phyloP scores from a whole-genome alignment of 2,113 vertebrate genomes.

The Sigmodon hispidus region DNA sequence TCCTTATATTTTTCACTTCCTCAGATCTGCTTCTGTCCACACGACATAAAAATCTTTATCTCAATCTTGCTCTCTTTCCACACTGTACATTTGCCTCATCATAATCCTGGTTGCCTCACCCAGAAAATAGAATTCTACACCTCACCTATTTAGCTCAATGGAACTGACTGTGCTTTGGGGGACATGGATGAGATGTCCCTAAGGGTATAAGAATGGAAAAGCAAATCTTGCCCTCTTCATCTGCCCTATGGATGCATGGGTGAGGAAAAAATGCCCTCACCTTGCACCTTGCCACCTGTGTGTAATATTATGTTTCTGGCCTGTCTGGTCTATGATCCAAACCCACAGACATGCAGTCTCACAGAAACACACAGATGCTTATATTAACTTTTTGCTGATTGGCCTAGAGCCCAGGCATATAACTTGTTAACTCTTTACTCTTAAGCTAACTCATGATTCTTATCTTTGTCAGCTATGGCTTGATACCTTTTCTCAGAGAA shows the following conservation, averaged over 20 bases:
- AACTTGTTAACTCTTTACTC: too few species aligned
- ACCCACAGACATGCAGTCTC: too few species aligned
- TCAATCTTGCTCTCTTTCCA: too few species aligned
- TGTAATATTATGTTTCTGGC: too few species aligned
- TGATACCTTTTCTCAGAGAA: too few species aligned
- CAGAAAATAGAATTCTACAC: background rate
- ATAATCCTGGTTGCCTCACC: background rate
- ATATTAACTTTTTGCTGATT: too few species aligned
- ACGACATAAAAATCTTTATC: too few species aligned
- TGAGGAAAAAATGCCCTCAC: background rate
- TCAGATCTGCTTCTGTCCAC: background rate
- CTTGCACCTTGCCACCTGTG: background rate
- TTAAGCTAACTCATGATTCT: too few species aligned
- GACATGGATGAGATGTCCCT: background rate
- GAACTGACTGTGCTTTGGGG: background rate
- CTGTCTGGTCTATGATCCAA: too few species aligned
- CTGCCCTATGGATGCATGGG: background rate
- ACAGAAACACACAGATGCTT: too few species aligned
- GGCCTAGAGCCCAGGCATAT: too few species aligned
- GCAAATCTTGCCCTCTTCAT: rapidly evolving
- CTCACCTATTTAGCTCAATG: background rate
- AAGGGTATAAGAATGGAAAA: background rate
- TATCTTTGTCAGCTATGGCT: too few species aligned
- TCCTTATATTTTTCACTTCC: background rate
- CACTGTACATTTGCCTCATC: background rate